Evolutionary conservation across 2,113 vertebrate species (phyloP).

Genomic region (Trogon melanurus): DNA sequence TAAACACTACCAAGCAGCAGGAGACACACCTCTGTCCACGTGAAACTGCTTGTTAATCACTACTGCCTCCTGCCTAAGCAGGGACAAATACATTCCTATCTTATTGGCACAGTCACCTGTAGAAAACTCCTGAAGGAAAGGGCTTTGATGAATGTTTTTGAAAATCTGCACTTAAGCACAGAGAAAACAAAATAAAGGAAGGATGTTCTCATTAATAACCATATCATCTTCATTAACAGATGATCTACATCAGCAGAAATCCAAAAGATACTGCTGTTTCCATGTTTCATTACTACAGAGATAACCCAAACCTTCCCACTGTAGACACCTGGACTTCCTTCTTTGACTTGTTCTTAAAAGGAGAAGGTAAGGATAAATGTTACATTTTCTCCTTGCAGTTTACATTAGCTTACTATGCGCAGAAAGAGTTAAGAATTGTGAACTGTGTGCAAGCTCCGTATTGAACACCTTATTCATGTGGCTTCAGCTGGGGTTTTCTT

Average conservation of each 20-base stretch:
- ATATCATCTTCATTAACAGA: slow-evolving; percentile 48
- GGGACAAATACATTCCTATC: not conserved
- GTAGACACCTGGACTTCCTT: slow-evolving; percentile 72
- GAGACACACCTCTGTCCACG: not conserved
- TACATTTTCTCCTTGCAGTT: not conserved
- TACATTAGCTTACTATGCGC: not conserved
- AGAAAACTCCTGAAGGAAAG: not conserved
- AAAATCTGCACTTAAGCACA: not conserved
- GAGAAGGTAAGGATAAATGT: slow-evolving; percentile 51
- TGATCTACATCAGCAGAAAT: slow-evolving; percentile 77
- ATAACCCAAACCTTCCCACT: slow-evolving; percentile 77
- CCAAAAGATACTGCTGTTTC: slow-evolving; percentile 81
- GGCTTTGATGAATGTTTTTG: not conserved
- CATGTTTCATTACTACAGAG: slow-evolving; percentile 79
- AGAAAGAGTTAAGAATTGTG: not conserved
- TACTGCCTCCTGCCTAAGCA: not conserved
- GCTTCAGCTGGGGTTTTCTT: not conserved
- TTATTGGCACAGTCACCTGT: fast-evolving
- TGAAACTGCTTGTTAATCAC: not conserved
- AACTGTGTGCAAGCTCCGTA: not conserved
- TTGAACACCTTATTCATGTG: not conserved
- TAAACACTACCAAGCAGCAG: not conserved
- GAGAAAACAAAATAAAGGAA: not conserved
- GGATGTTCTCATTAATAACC: not conserved
- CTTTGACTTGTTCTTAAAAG: slow-evolving; percentile 75